A percentile compares a stretch with the other conserved stretches of the same genome.
Conservation (phyloP, 1,140 invertebrate species). For the Drosophila lowei region DNA sequence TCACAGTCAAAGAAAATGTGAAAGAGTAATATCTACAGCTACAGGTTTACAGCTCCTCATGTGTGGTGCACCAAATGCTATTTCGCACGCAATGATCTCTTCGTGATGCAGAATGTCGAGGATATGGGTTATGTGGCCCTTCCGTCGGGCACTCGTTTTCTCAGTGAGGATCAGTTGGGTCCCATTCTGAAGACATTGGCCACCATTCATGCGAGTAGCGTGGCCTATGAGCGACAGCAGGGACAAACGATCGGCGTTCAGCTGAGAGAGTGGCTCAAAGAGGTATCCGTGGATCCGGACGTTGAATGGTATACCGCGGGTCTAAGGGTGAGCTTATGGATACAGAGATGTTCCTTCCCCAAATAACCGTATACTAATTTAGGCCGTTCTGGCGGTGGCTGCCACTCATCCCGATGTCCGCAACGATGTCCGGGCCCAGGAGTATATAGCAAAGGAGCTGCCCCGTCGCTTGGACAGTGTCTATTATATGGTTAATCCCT, state of each 20-base stretch:
- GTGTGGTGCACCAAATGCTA: slow-evolving; percentile 83
- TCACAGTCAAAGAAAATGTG: no score
- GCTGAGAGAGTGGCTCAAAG: slow-evolving; percentile 58
- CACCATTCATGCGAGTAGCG: slow-evolving; percentile 80
- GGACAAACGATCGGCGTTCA: slow-evolving; percentile 75
- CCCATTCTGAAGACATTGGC: slow-evolving; percentile 78
- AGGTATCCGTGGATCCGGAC: slow-evolving; percentile 62
- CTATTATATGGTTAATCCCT: slow-evolving; percentile 76
- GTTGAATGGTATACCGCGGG: slow-evolving; percentile 67
- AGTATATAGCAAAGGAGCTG: slow-evolving; percentile 65
- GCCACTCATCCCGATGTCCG: slow-evolving; percentile 53
- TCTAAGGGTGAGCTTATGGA: slow-evolving; percentile 38
- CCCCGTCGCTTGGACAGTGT: slow-evolving; percentile 63
- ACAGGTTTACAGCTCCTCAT: slow-evolving; percentile 40
- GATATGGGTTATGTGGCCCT: slow-evolving; percentile 70
- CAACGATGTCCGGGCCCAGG: slow-evolving; percentile 30
- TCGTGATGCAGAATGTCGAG: slow-evolving; percentile 83
- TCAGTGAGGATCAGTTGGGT: slow-evolving; percentile 63
- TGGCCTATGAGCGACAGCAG: slow-evolving; percentile 66
- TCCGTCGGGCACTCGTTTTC: slow-evolving; percentile 28
- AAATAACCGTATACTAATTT: neutral
- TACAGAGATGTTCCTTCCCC: neutral
- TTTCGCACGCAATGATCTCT: slow-evolving; percentile 70
- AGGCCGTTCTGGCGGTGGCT: slow-evolving; percentile 67
- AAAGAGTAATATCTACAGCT: neutral